Conservation (phyloP, 2,797 vertebrate species). For the Etheostoma nigrum region DNA sequence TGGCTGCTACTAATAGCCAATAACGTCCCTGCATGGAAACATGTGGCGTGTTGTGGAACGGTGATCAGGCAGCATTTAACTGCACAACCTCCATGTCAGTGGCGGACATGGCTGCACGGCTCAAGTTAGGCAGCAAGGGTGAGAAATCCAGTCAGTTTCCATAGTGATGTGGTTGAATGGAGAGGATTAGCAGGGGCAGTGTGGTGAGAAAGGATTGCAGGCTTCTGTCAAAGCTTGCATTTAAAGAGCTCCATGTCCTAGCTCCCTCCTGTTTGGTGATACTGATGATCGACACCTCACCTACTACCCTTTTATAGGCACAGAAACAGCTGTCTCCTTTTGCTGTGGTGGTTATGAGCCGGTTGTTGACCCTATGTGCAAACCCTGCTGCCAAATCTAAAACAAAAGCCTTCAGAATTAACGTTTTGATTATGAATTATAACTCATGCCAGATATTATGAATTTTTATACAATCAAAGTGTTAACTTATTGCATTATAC, state of each 20-base stretch:
- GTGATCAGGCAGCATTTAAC: constrained; percentile 61
- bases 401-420: neutral
- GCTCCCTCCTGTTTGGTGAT: constrained; percentile 58
- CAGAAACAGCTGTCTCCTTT: constrained; percentile 19
- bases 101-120: constrained; percentile 70
- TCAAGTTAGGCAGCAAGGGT: constrained; percentile 78
- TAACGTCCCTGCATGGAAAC: constrained; percentile 36
- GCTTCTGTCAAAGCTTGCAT: constrained; percentile 74
- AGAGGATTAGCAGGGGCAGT: constrained; percentile 83
- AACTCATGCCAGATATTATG: neutral
- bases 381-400: neutral
- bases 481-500: neutral
- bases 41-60: constrained; percentile 18
- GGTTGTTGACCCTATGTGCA: neutral
- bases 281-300: constrained; percentile 56
- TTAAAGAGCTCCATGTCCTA: constrained; percentile 70
- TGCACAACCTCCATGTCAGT: constrained; percentile 69
- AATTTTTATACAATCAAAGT: neutral
- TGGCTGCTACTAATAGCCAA: constrained; percentile 34
- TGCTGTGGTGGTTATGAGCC: constrained; percentile 19
- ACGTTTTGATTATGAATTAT: neutral
- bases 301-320: constrained; percentile 16
- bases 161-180: constrained; percentile 86
- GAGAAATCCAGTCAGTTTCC: constrained; percentile 85
- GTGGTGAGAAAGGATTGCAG: constrained; percentile 78